phyloP scores from a whole-genome alignment of 2,113 vertebrate species.

The Myodes glareolus region DNA sequence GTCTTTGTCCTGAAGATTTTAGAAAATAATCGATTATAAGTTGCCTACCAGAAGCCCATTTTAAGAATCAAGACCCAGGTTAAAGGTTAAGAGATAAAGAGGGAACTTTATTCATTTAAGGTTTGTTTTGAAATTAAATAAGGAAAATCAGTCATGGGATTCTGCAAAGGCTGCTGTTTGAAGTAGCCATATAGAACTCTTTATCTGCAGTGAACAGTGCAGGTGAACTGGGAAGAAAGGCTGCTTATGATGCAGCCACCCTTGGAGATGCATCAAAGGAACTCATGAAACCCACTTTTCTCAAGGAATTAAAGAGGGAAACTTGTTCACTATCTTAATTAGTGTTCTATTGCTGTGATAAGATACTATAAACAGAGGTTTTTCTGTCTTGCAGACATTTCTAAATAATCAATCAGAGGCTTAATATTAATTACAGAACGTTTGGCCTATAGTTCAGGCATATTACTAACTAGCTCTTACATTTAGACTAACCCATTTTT shows the following conservation, averaged over 20 bases:
- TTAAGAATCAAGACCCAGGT: background rate
- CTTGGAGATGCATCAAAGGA: background rate
- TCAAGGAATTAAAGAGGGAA: background rate
- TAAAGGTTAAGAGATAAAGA: background rate
- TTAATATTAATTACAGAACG: too few species aligned
- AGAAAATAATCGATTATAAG: background rate
- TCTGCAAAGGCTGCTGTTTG: background rate
- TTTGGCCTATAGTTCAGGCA: too few species aligned
- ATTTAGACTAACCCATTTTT: too few species aligned
- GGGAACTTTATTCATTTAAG: background rate
- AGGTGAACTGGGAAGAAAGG: background rate
- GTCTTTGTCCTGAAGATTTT: background rate
- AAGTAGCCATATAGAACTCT: background rate
- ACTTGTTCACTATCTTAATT: background rate
- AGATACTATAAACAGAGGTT: background rate
- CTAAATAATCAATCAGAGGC: too few species aligned
- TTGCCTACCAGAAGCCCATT: background rate
- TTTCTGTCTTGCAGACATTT: too few species aligned
- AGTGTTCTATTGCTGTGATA: background rate
- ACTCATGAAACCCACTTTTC: background rate
- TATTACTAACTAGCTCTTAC: too few species aligned
- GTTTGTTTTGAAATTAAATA: background rate
- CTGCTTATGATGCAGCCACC: background rate
- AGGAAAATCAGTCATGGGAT: background rate
- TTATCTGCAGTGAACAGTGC: background rate